Percentiles rank a stretch among this genome's conserved stretches.
phyloP scores from a whole-genome alignment of 2,113 vertebrate genomes.

The Paradoxurus hermaphroditus region DNA sequence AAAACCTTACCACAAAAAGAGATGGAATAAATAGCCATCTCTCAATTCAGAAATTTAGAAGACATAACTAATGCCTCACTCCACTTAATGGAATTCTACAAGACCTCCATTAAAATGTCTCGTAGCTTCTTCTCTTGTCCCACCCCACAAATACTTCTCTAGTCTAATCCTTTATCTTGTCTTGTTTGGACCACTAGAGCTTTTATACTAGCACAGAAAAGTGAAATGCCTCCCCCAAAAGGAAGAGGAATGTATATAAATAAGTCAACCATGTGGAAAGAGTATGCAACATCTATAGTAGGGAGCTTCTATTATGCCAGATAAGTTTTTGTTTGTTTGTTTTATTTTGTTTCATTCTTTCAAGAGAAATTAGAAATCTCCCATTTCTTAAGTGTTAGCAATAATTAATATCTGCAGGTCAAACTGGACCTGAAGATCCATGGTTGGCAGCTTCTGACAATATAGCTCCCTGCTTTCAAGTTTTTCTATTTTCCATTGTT shows the following conservation, averaged over 20 bases:
- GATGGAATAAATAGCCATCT: not conserved
- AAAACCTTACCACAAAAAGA: not conserved
- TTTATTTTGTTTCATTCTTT: not conserved
- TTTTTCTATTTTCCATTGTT: not conserved
- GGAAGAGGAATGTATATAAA: not conserved
- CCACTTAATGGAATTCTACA: not conserved
- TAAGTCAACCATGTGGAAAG: not conserved
- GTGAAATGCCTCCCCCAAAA: not conserved
- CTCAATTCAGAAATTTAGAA: not conserved
- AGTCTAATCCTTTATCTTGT: not conserved
- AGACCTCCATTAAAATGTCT: not conserved
- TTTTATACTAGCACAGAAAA: not conserved
- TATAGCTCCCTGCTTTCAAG: not conserved
- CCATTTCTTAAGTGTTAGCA: not conserved
- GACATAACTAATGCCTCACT: not conserved
- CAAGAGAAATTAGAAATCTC: not conserved
- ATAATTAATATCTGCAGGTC: not conserved
- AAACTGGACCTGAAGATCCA: not conserved
- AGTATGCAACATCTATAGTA: not conserved
- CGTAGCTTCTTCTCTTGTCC: not conserved
- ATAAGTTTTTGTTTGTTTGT: not conserved
- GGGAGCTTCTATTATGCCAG: not conserved
- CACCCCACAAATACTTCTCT: not conserved
- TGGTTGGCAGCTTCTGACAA: not conserved
- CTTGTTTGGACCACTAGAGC: not conserved